These are phyloP conservation scores for Grallaria varia DNA, from an alignment of 2,113 vertebrate species.

Conservation along the genomic window DNA sequence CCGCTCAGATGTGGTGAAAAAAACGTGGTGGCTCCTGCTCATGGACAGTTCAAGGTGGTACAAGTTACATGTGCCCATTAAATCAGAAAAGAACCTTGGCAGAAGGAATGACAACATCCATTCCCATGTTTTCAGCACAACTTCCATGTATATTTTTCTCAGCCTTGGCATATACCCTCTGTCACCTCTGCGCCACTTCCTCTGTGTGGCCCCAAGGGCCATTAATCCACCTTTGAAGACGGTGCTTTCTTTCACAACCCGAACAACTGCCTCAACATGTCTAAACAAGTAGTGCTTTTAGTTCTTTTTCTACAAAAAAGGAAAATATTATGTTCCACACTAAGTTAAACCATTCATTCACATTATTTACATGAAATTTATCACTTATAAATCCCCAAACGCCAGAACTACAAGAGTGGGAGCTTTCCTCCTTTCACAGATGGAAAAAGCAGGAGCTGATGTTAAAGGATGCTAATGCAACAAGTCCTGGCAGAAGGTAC, in stretches of 20 bases:
- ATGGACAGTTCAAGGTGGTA: not conserved
- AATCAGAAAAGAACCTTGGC: not conserved
- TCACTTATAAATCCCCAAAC: not conserved
- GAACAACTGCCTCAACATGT: slow-evolving; percentile 2
- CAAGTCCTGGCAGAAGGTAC: not conserved
- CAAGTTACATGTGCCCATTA: not conserved
- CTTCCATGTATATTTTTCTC: slow-evolving; percentile 11
- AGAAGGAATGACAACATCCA: not conserved
- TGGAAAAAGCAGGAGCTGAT: not conserved
- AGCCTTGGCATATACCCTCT: not conserved
- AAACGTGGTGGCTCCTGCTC: not conserved
- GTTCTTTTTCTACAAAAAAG: not conserved
- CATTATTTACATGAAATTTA: not conserved
- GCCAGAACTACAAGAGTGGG: not conserved
- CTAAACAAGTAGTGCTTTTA: not conserved
- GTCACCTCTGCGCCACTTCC: not conserved
- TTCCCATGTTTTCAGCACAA: not conserved
- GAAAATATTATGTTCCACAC: not conserved
- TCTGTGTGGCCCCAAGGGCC: not conserved
- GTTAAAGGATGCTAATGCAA: not conserved
- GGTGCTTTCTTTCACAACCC: slow-evolving; percentile 1
- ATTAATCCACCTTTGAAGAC: slow-evolving; percentile 11
- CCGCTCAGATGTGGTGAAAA: not conserved
- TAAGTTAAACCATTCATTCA: not conserved
- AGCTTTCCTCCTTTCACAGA: not conserved